phyloP scores from a whole-genome alignment of 2,113 vertebrate genomes.

The Narcine bancroftii region DNA sequence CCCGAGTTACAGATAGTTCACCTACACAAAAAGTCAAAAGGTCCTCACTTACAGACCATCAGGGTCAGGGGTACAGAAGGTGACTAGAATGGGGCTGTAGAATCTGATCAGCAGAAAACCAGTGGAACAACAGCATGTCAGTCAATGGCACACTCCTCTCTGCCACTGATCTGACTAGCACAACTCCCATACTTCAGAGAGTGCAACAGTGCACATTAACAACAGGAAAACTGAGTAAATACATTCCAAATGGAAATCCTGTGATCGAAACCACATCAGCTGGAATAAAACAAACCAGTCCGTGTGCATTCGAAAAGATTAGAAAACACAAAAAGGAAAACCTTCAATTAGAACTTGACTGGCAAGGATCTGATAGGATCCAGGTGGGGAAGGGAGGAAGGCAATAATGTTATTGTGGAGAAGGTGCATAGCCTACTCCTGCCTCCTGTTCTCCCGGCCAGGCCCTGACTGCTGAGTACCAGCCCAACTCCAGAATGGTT shows the following conservation, averaged over 20 bases:
- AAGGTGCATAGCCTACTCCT: too few relatives aligned
- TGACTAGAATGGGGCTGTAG: background rate
- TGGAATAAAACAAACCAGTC: background rate
- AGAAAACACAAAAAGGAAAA: background rate
- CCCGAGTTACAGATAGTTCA: background rate
- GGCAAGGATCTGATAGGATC: too few relatives aligned
- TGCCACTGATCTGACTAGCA: background rate
- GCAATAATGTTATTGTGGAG: too few relatives aligned
- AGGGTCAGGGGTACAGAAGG: background rate
- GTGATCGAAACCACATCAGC: background rate
- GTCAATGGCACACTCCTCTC: background rate
- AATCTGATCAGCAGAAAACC: background rate
- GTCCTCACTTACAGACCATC: background rate
- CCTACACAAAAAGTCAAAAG: background rate
- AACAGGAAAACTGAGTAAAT: background rate
- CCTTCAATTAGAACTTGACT: background rate
- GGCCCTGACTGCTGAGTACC: fast-evolving
- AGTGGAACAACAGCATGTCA: background rate
- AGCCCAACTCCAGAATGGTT: background rate
- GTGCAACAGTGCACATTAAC: background rate
- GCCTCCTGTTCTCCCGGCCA: too few relatives aligned
- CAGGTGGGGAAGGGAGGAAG: too few relatives aligned
- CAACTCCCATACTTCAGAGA: background rate
- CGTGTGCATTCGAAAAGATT: too few relatives aligned
- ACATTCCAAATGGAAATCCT: background rate